Evolutionary conservation across 2,113 vertebrate genomes (phyloP).

Genomic region (Chionomys nivalis): DNA sequence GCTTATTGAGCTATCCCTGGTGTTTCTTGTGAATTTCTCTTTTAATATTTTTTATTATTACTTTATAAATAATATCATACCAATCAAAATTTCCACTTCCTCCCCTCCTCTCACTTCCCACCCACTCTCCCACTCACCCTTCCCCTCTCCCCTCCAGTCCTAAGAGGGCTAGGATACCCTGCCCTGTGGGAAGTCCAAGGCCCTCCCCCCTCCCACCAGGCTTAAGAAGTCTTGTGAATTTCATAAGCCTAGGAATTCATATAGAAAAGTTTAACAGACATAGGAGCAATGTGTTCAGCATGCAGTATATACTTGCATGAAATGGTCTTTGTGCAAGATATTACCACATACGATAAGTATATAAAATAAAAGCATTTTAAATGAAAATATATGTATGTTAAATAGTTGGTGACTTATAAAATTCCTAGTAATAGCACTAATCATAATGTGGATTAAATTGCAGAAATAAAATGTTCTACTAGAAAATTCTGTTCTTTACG

Average conservation of each 20-base stretch:
- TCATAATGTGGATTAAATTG: neutral
- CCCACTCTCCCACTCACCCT: too few species aligned
- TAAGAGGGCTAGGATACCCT: too few species aligned
- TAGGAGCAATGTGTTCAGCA: neutral
- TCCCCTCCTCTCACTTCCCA: too few species aligned
- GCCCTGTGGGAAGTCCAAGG: too few species aligned
- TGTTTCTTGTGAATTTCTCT: neutral
- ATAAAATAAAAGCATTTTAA: neutral
- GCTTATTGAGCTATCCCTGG: neutral
- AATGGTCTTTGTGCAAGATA: neutral
- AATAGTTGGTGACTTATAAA: neutral
- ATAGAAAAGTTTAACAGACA: neutral
- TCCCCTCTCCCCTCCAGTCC: too few species aligned
- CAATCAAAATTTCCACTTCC: too few species aligned
- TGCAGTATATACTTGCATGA: neutral
- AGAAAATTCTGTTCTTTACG: neutral
- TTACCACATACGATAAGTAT: too few species aligned
- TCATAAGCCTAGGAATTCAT: too few species aligned
- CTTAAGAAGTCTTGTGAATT: neutral
- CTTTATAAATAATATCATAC: too few species aligned
- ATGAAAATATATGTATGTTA: too few species aligned
- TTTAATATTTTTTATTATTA: too few species aligned
- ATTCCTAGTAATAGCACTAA: neutral
- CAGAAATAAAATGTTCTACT: neutral
- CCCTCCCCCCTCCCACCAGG: too few species aligned